Evolutionary conservation across 2,797 vertebrate genomes (phyloP), one percentile per base, ranked within the genome.

Genomic region (Notolepis coatsorum): DNA sequence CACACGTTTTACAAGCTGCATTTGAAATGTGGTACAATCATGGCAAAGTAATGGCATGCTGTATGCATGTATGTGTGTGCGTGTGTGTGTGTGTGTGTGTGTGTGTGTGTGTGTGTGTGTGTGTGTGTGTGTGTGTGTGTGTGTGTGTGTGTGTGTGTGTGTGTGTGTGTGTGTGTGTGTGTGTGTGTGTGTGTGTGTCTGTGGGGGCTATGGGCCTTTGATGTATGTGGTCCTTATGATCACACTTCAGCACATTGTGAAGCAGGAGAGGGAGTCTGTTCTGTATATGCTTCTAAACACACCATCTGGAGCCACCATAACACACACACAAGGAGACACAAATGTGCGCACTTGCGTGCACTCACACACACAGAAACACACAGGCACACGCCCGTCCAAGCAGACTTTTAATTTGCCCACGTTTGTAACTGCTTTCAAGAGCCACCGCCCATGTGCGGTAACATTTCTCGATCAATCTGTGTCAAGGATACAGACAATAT

Each of bases 21-120:
- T 50, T 71, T 75, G 45, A 51, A 65, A 77, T 53, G 52, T 55
- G 33, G 15, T n/a, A 66, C 47, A 25, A 1, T 39, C 24, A 46
- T 47, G 43, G 45, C n/a, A 71, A 38, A 54, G 27, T 57, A 39
- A 46, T 59, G 65, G 48, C 46, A 55, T 37, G 46, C 17, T 21
- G 15, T 53, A 17, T 53, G 3, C 18, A 4, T 39, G 33, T 56
- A 9, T 47, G 33, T 37, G 60, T 38, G 23, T 9, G 9, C 15
- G 9, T 31, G 37, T 58, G 33, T 35, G n/a, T 1, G 17, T 59
- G 43, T 58, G 21, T 75, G 9, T 31, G 24, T 61, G 23, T 21
- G 15, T 53, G 30, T 53, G 3, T 35, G 8, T 39, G 33, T 56
- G 12, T 47, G 33, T 37, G 60, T 38, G 23, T 9, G 9, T 18